phyloP scores from a whole-genome alignment of 2,113 vertebrate genomes.

The Thalassoma bifasciatum region DNA sequence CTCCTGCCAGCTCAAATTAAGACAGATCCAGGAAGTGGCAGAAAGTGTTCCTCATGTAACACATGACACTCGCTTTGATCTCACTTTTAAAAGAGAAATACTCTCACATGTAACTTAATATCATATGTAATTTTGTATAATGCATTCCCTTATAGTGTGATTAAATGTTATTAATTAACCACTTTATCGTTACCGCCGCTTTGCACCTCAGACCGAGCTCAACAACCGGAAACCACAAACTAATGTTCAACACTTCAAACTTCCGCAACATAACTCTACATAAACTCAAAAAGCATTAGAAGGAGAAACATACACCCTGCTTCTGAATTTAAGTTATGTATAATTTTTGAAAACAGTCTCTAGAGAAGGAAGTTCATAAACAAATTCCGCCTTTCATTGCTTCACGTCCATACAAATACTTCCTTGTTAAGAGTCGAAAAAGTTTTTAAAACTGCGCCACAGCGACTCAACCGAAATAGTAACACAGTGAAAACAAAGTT shows the following conservation, averaged over 20 bases:
- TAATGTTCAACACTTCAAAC: conserved; percentile 1
- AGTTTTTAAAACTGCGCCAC: not conserved
- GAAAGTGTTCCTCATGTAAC: conserved; percentile 16
- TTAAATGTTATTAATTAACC: not conserved
- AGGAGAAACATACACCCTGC: accelerated
- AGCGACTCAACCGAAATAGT: accelerated
- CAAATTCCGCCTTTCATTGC: not conserved
- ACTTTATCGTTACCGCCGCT: conserved; percentile 9
- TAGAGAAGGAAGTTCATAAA: conserved; percentile 4
- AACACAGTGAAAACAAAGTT: not conserved
- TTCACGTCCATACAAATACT: not conserved
- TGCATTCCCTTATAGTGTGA: not conserved
- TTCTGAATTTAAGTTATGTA: not conserved
- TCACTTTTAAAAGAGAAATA: not conserved
- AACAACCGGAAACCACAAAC: conserved; percentile 68
- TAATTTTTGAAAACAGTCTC: not conserved
- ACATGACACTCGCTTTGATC: not conserved
- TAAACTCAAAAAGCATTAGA: not conserved
- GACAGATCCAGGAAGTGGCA: conserved; percentile 71
- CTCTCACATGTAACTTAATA: not conserved
- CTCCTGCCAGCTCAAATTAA: conserved; percentile 31
- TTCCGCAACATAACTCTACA: conserved; percentile 12
- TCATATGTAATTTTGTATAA: not conserved
- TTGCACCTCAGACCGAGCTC: conserved; percentile 10
- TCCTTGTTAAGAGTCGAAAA: not conserved